Evolutionary conservation across 92 coral and sea anemone species (phyloP), one percentile per base, ranked within the genome.

Genomic region (Meandrina meandrites): DNA sequence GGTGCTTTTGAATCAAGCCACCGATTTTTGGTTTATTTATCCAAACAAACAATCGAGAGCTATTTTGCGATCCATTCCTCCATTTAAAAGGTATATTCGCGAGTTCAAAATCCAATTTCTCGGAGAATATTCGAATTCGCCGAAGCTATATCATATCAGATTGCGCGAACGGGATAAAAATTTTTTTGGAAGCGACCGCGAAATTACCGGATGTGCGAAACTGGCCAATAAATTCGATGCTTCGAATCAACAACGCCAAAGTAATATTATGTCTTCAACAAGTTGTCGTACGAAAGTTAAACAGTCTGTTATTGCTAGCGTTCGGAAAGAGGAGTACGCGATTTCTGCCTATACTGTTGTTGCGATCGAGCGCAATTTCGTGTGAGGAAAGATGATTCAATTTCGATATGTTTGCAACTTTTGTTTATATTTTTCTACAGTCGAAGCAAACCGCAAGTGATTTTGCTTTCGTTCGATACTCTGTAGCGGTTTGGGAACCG

Each of bases 101-200:
- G 54, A 18, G 50, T 2, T 27, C 18, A 10, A 17, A 37, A 24
- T 13, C 34, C 35, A 5, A 15, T 79, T 31, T 11, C 67, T 50
- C 31, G 19, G 24, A 0, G 42, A 30, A 57, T 27, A 19, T 37
- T 21, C 78, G 78, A 73, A 35, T 66, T 64, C 31, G 42, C 21
- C 16, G 48, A 31, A 71, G 42, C 18, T 34, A 16, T 32, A 18
- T 31, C 31, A 71, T 2, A 11, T 71, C 18, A n/a, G n/a, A n/a
- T n/a, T n/a, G n/a, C n/a, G 42, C 42, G 37, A 32, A 40, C 76
- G 76, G 78, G 27, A 18, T 10, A 31, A 50, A 76, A 27, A 27
- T 42, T 13, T 76, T 64, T 85, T 85, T 67, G 82, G 37, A 62
- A 21, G 31, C 58, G 36, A 76, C 88, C 83, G 88, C 88, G 48